Base-by-base conservation (phyloP, 2,888 invertebrate species). In the Keiferia lycopersicella region DNA sequence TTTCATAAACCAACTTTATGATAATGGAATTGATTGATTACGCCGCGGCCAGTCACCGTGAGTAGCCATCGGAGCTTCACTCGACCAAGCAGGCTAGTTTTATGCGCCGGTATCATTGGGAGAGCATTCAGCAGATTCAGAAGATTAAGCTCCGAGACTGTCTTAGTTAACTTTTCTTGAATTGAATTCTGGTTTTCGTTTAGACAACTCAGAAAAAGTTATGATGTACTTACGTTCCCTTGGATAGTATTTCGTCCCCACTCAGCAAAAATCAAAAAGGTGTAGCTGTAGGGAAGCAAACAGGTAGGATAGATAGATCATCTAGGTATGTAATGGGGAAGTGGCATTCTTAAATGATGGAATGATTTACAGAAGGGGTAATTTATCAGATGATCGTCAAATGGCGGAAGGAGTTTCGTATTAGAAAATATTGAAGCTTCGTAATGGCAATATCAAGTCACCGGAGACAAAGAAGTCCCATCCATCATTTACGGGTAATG, bases 401-500 rank as follows among this genome's bases (percentile, higher is more conserved):
- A 16, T 20, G 38, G 16, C 58, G 58, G 39, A 58, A 58, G 58
- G 39, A 58, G 39, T 58, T 20, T n/a, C 26, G 20, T 39, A 58
- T 39, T 58, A 48, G 57, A 16, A 57, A 30, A 56, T 18, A 56
- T 20, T 22, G 38, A 68, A 68, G 69, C 72, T 18, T 71, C 70
- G 75, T 84, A 86, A 86, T 84, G 80, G 83, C 74, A 66, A 73
- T 80, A 79, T 80, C 81, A 68, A 77, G 80, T 82, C 79, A 70
- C 77, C 67, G 69, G 70, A 69, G 73, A 74, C 80, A 77, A 79
- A 76, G 77, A 71, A 72, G 30, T 61, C 70, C 71, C 83, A 90
- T 91, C 91, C 76, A 89, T 91, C 90, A 90, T 78, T 86, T 80
- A 84, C 76, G 70, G 82, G 76, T 85, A 85, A 86, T 85, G 86